Evolutionary conservation across 1,140 invertebrate genomes (phyloP).

Genomic region (Muscidifurax raptorellus): DNA sequence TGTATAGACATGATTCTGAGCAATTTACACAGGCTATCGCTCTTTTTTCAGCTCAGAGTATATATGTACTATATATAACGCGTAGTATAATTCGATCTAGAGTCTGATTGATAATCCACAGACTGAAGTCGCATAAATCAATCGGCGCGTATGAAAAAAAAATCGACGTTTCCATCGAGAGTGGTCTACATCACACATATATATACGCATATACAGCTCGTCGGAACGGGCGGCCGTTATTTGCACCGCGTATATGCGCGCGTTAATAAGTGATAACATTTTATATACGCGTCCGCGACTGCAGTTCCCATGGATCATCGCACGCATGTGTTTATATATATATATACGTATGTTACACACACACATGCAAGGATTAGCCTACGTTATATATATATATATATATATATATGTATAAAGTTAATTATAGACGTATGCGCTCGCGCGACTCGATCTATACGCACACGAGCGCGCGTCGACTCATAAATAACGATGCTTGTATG

Average conservation of each 20-base stretch:
- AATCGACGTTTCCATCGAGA: neutral
- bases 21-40: neutral
- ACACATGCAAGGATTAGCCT: neutral
- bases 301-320: conserved; percentile 23
- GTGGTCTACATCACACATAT: neutral
- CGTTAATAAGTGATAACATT: conserved; percentile 34
- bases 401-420: conserved; percentile 15
- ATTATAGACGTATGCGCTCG: conserved; percentile 27
- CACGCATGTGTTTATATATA: neutral
- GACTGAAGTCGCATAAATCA: neutral
- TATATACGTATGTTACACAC: neutral
- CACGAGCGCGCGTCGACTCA: conserved; percentile 8
- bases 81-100: neutral
- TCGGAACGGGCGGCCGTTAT: neutral
- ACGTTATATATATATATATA: neutral
- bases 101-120: neutral
- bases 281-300: conserved; percentile 1
- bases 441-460: neutral
- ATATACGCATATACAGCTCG: no score
- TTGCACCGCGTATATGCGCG: neutral
- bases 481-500: conserved; percentile 23
- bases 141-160: neutral
- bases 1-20: no score
- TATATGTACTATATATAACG: no score
- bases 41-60: neutral